These are phyloP conservation scores for Drosophila affinis DNA, from an alignment of 2,888 invertebrate genomes.

Conservation along the genomic window DNA sequence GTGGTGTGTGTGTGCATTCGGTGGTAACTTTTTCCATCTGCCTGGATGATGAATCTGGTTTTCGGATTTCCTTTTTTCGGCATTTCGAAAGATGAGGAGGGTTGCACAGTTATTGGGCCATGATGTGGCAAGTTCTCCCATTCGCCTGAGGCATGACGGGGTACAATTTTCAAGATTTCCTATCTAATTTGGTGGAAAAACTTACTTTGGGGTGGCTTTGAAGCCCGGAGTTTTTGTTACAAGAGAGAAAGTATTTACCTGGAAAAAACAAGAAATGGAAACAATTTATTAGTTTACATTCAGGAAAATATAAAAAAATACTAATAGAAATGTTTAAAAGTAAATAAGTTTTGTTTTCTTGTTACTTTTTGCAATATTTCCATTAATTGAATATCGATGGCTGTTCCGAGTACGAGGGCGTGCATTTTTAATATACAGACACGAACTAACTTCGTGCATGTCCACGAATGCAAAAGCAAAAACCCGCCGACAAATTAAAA, in stretches of 20 bases:
- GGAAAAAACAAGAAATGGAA: slow-evolving; percentile 42
- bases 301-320: too few species aligned
- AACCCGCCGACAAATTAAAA: slow-evolving; percentile 64
- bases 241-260: slow-evolving; percentile 55
- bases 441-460: slow-evolving; percentile 58
- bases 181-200: slow-evolving; percentile 9
- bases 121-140: slow-evolving; percentile 35
- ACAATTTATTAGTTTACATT: slow-evolving; percentile 11
- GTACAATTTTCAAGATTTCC: slow-evolving; percentile 16
- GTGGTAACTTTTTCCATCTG: slow-evolving; percentile 59
- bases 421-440: background rate
- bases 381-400: too few species aligned
- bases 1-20: slow-evolving; percentile 23
- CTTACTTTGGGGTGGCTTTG: slow-evolving; percentile 34
- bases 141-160: slow-evolving; percentile 28
- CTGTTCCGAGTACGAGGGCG: too few species aligned
- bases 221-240: background rate
- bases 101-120: slow-evolving; percentile 24
- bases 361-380: too few species aligned
- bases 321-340: too few species aligned
- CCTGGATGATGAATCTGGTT: slow-evolving; percentile 34
- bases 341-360: too few species aligned
- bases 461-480: slow-evolving; percentile 17
- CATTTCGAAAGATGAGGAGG: background rate
- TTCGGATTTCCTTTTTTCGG: slow-evolving; percentile 1